phyloP scores from a whole-genome alignment of 2,888 invertebrate species.

The Criorhina ranunculi region DNA sequence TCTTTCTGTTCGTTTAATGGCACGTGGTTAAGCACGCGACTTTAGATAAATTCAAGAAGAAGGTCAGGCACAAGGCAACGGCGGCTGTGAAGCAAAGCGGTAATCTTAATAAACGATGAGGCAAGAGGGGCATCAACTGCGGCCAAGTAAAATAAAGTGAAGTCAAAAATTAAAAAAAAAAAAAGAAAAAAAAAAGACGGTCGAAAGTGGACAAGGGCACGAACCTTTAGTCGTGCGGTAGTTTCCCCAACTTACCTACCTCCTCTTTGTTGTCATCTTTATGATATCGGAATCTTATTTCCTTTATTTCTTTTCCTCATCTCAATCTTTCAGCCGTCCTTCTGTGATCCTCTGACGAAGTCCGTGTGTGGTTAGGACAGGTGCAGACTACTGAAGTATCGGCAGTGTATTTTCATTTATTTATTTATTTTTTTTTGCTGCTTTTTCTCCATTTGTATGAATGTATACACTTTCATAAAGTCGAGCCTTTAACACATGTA shows the following conservation, averaged over 20 bases:
- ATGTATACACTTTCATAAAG: constrained; percentile 26
- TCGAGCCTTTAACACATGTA: constrained; percentile 69
- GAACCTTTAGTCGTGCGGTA: constrained; percentile 66
- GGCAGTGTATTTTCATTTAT: constrained; percentile 45
- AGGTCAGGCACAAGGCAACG: constrained; percentile 68
- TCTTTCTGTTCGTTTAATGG: constrained; percentile 71
- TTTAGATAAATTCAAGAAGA: constrained; percentile 76
- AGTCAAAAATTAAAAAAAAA: constrained; percentile 8
- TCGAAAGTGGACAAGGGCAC: constrained; percentile 68
- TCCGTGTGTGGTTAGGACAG: constrained; percentile 76
- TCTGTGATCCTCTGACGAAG: constrained; percentile 71
- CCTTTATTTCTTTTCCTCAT: constrained; percentile 72
- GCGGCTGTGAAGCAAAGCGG: constrained; percentile 67
- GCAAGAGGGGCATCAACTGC: constrained; percentile 60
- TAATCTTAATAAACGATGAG: constrained; percentile 68
- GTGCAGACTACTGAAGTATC: constrained; percentile 64
- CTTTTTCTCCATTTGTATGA: background rate
- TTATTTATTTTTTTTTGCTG: constrained; percentile 6
- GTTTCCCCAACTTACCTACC: constrained; percentile 67
- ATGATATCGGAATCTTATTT: constrained; percentile 77
- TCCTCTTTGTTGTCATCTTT: constrained; percentile 73
- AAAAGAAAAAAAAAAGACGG: constrained; percentile 34
- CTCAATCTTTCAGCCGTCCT: constrained; percentile 74
- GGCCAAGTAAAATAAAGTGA: constrained; percentile 53
- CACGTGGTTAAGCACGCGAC: constrained; percentile 77